phyloP scores from a whole-genome alignment of 2,113 vertebrate genomes.

The Chlorodrepanis virens region DNA sequence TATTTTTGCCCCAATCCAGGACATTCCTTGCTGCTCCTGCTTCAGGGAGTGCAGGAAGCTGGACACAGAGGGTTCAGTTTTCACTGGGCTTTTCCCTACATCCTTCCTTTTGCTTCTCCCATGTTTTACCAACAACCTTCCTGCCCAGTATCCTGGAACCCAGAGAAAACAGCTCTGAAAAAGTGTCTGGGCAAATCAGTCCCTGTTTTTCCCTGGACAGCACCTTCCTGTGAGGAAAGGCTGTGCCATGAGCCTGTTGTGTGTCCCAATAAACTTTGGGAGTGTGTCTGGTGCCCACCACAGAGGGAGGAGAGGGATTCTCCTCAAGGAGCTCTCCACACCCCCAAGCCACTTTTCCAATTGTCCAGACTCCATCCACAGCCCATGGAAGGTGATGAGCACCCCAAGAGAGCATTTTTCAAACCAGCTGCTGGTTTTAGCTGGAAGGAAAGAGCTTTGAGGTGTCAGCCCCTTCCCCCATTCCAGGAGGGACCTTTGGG shows the following conservation, averaged over 20 bases:
- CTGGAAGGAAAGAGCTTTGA: background rate
- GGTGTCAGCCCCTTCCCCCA: background rate
- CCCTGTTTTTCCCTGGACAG: background rate
- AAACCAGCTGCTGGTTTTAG: background rate
- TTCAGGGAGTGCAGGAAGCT: background rate
- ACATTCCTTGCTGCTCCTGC: background rate
- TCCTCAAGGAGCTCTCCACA: background rate
- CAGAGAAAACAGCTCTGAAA: background rate
- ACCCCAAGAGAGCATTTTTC: background rate
- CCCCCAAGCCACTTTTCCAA: background rate
- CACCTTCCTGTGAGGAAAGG: background rate
- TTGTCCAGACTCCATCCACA: background rate
- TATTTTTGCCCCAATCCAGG: background rate
- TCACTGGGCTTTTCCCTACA: rapidly evolving
- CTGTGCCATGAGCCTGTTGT: rapidly evolving
- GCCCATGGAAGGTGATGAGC: background rate
- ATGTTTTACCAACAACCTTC: background rate
- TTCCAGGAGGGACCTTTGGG: background rate
- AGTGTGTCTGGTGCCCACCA: rapidly evolving
- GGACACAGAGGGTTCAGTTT: background rate
- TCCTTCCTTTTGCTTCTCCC: background rate
- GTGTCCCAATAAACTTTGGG: background rate
- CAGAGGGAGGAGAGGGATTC: background rate
- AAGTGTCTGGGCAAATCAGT: rapidly evolving
- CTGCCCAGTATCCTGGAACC: background rate